Conservation (phyloP, 2,888 invertebrate genomes). For the Diarsia rubi region DNA sequence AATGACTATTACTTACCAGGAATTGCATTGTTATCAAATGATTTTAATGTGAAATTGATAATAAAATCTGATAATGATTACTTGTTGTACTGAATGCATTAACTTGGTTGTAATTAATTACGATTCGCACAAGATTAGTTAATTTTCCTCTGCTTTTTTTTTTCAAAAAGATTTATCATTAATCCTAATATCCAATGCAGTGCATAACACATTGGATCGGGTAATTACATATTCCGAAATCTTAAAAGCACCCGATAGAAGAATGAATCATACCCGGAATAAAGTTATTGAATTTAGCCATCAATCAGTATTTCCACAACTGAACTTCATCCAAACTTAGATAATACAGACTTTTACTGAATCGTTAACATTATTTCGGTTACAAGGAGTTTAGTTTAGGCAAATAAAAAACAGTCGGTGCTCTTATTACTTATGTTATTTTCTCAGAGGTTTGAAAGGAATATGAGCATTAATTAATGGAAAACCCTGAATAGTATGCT, state of each 20-base stretch:
- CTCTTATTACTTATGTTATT: not conserved
- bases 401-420: not conserved
- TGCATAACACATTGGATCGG: not conserved
- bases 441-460: not conserved
- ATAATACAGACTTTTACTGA: not conserved
- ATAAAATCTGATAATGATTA: conserved; percentile 11
- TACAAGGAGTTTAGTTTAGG: not conserved
- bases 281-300: not conserved
- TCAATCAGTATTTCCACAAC: not conserved
- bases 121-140: not conserved
- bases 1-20: conserved; percentile 1
- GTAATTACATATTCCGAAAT: not conserved
- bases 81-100: conserved; percentile 9
- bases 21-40: conserved; percentile 15
- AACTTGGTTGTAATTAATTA: conserved; percentile 8
- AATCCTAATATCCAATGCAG: not conserved
- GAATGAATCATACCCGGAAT: not conserved
- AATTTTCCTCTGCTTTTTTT: no score
- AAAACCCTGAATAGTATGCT: not conserved
- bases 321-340: not conserved
- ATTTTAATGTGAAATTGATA: conserved; percentile 15
- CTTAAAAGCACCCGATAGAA: not conserved
- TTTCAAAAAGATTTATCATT: not conserved
- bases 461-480: not conserved
- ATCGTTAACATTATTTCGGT: not conserved